Base-by-base conservation (phyloP, 2,888 invertebrate species). In the Ophion ventricosus region DNA sequence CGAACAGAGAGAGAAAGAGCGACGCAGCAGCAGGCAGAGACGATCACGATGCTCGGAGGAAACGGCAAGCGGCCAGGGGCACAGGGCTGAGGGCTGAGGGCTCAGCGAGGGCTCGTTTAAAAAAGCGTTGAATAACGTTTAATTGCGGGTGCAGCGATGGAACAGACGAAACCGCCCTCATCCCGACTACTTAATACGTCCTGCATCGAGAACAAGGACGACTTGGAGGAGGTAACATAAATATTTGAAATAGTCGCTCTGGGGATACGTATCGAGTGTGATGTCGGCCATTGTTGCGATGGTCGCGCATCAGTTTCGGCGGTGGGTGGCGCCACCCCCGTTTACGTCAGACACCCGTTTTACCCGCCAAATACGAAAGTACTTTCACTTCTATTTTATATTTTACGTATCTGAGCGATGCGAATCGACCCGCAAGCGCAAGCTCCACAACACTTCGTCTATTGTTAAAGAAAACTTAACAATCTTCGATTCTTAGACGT, bases 121-220 rank as follows among this genome's bases (percentile, higher is more conserved):
- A 73, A 76, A 86, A 89, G 88, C 88, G 89, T 88, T 82, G 76
- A 80, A 88, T 82, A 56, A 84, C 84, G 85, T 85, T 77, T 83
- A 83, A 83, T 85, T 84, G 82, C 79, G 82, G 83, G 86, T 78
- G 87, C 90, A 90, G 90, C 90, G 87, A 94, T 94, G 94, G 94
- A 94, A 90, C 93, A 93, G 89, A 90, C 91, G 84, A 93, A 93
- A 93, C 88, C 92, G 87, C 91, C 92, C 87, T 89, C 92, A 88
- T 96, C 96, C 92, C 97, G 96, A 94, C 95, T 97, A 94, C 97
- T 97, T 95, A 95, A 96, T 94, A 96, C 96, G 94, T 96, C 96
- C 93, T 95, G 96, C 93, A 96, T 97, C 94, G 97, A 97, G 95
- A 96, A 96, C 95, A 97, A 96, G 96, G 97, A 97, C 95, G 97